These are phyloP conservation scores for Ylistrum balloti DNA, from an alignment of 1,140 invertebrate species.

Conservation along the genomic window DNA sequence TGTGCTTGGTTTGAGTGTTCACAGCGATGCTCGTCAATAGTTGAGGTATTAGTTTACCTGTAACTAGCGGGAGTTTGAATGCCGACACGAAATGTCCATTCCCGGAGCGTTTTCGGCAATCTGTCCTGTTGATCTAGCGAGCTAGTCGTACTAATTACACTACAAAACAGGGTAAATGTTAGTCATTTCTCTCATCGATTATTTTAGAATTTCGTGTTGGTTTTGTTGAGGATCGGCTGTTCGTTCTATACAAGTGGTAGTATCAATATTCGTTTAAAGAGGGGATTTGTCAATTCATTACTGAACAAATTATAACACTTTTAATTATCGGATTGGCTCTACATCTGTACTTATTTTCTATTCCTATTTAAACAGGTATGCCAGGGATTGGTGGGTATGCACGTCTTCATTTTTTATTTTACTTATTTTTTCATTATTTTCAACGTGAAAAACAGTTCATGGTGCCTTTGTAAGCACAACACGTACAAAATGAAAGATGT, in stretches of 20 bases:
- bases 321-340: too few relatives aligned
- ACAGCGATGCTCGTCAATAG: background rate
- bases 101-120: background rate
- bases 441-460: too few relatives aligned
- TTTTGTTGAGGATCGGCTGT: background rate
- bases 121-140: background rate
- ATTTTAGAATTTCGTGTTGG: background rate
- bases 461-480: too few relatives aligned
- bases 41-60: constrained; percentile 22
- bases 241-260: background rate
- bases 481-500: too few relatives aligned
- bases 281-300: too few relatives aligned
- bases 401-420: too few relatives aligned
- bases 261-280: background rate
- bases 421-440: too few relatives aligned
- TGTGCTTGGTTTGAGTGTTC: background rate
- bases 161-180: background rate
- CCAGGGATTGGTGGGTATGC: too few relatives aligned
- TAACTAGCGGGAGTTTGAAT: constrained; percentile 33
- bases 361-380: too few relatives aligned
- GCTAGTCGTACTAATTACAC: constrained; percentile 21
- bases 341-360: too few relatives aligned
- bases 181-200: background rate
- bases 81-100: constrained; percentile 29
- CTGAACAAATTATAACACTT: too few relatives aligned